Conservation (phyloP, 1,140 invertebrate species). For the Chlorops oryzae region DNA sequence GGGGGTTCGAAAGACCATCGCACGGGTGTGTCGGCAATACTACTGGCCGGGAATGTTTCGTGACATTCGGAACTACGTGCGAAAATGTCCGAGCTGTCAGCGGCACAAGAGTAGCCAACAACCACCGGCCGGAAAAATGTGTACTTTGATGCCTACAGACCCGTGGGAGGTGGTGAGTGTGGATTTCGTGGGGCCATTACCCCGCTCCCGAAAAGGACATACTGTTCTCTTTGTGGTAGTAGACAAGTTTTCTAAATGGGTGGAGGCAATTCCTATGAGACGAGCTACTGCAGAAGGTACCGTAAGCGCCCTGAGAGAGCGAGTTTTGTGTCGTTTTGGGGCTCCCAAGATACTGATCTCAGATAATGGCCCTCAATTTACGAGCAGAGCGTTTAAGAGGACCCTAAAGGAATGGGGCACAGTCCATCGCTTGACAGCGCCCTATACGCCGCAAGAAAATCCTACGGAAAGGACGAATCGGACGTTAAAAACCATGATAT, state of each 20-base stretch:
- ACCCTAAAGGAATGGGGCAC: too few relatives aligned
- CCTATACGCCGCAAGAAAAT: too few relatives aligned
- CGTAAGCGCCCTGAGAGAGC: not conserved
- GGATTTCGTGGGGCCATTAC: slow-evolving; percentile 8
- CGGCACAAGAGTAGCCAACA: not conserved
- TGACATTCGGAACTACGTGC: not conserved
- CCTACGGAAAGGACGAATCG: too few relatives aligned
- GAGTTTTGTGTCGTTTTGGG: not conserved
- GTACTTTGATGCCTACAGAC: not conserved
- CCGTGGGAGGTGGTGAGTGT: not conserved
- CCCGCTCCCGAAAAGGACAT: not conserved
- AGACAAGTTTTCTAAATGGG: slow-evolving; percentile 5
- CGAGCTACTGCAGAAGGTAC: not conserved
- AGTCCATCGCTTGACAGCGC: too few relatives aligned
- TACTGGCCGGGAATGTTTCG: slow-evolving; percentile 8
- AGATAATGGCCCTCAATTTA: slow-evolving; percentile 2
- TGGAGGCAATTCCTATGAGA: not conserved
- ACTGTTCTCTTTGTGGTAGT: not conserved
- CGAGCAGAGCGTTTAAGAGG: too few relatives aligned
- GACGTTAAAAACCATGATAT: too few relatives aligned
- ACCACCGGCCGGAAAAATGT: not conserved
- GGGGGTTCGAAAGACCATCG: slow-evolving; percentile 1
- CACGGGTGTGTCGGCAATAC: not conserved
- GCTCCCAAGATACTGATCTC: not conserved
- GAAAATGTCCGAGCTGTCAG: not conserved